Base-by-base conservation (phyloP, 1,140 invertebrate genomes). In the Drosophila mayri region DNA sequence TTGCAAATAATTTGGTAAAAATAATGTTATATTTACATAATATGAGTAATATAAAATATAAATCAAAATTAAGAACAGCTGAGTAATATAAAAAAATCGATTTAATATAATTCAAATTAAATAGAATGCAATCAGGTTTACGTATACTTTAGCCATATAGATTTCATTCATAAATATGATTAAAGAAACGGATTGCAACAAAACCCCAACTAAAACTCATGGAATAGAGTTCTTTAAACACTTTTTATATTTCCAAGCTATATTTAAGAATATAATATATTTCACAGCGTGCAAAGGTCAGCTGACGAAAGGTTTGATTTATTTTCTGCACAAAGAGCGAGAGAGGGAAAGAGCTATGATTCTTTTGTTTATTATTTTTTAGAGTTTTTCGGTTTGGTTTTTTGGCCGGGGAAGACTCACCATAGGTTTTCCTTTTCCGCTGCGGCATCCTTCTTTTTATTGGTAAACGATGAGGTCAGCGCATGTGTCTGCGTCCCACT, bases 401-500 rank as follows among this genome's bases (percentile, higher is more conserved):
- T 57, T 30, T 3, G 2, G 25, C 25, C 25, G 25, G 20, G 18
- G 9, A 0, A 60, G 20, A 92, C 91, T 92, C 52, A 92, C 91
- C 91, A 92, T 67, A 92, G 72, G 49, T 92, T 92, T 71, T 92
- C 91, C 82, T 91, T 91, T 52, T 92, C 91, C 59, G 77, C 68
- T 14, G 78, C 77, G 64, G 84, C 77, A 90, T 91, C 91, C 84
- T 92, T 92, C 76, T 92, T 92, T 20, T 87, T 86, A 16, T 68
- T 75, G 20, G 91, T 92, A 49, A 92, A 92, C 65, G 91, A 92
- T 92, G 91, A 92, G 91, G 91, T 92, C 87, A 92, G 91, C 81
- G 91, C 90, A 86, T 91, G 91, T 44, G 90, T 88, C 64, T 91
- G 88, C 60, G 81, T 85, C 54, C 81, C 86, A 78, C 87, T 92